Conservation (phyloP, 2,797 vertebrate genomes). For the Prunella strophiata region DNA sequence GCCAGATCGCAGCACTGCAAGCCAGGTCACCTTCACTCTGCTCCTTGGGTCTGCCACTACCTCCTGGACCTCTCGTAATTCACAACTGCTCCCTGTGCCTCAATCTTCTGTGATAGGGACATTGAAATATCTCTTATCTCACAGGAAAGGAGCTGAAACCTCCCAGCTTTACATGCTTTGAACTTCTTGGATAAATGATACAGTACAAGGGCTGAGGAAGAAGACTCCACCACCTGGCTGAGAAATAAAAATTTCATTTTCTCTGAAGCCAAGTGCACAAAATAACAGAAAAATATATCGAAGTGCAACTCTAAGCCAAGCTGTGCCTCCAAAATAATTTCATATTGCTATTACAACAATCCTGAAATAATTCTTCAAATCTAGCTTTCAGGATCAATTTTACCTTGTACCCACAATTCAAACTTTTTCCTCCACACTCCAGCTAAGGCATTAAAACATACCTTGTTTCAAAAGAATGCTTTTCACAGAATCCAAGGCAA, state of each 20-base stretch:
- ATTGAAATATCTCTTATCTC: neutral
- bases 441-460: neutral
- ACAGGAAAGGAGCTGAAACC: neutral
- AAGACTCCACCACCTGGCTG: neutral
- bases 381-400: neutral
- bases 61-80: neutral
- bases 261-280: neutral
- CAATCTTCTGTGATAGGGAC: neutral
- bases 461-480: neutral
- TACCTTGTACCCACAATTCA: neutral
- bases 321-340: neutral
- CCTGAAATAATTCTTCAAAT: neutral
- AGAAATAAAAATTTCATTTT: neutral
- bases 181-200: neutral
- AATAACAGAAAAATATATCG: neutral
- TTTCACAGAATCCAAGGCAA: neutral
- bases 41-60: neutral
- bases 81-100: neutral
- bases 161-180: neutral
- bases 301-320: neutral
- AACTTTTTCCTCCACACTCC: neutral
- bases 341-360: neutral
- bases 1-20: neutral
- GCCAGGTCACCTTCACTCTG: conserved; percentile 17
- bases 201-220: neutral